These are phyloP conservation scores for Rhopilema esculentum DNA, from an alignment of 30 jellyfish, hydroid and myxozoan species.

Conservation along the genomic window DNA sequence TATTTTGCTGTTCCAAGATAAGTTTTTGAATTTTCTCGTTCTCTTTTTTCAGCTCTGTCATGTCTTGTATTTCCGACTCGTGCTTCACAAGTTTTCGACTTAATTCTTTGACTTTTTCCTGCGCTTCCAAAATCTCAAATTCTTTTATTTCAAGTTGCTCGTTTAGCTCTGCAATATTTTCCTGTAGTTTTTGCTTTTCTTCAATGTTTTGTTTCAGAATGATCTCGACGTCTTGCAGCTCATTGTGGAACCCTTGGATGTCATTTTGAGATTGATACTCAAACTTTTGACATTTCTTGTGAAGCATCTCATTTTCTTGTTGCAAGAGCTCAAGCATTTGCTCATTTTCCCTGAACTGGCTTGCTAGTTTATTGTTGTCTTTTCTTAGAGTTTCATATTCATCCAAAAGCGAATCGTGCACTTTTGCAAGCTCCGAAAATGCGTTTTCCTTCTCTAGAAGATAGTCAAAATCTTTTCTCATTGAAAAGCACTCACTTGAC, in stretches of 20 bases:
- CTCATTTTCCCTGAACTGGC: neutral
- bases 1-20: conserved; percentile 8
- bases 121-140: neutral
- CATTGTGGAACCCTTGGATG: neutral
- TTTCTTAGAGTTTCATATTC: neutral
- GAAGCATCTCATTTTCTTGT: conserved; percentile 14
- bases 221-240: neutral
- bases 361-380: neutral
- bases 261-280: neutral
- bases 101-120: neutral
- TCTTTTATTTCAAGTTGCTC: neutral
- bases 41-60: neutral
- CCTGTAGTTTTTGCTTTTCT: neutral
- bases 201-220: neutral
- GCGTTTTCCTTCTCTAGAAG: neutral
- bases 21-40: too few species aligned
- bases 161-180: neutral
- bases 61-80: neutral
- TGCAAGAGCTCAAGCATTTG: conserved; percentile 9
- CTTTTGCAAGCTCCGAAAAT: neutral
- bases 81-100: neutral
- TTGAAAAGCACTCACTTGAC: neutral
- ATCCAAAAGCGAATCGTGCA: neutral
- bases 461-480: neutral
- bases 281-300: neutral